A percentile compares a stretch with the other conserved stretches of the same genome.
Evolutionary conservation across 2,113 vertebrate genomes (phyloP).

Genomic region (Pangasianodon hypophthalmus): DNA sequence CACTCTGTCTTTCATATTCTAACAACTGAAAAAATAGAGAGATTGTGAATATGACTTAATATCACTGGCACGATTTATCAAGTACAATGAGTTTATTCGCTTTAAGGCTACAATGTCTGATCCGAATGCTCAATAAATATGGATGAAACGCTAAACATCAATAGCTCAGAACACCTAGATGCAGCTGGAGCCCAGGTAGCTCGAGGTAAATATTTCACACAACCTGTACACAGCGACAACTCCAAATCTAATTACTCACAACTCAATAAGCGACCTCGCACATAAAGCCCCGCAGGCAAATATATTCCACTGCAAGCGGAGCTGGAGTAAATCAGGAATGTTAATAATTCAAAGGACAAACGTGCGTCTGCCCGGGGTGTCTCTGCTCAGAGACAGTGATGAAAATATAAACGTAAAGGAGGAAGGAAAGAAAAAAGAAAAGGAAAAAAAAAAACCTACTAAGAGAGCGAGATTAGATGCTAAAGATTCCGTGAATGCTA

Average conservation of each 20-base stretch:
- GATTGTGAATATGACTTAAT: background rate
- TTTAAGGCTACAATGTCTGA: background rate
- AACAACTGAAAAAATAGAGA: background rate
- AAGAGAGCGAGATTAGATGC: constrained; percentile 17
- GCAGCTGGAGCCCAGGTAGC: background rate
- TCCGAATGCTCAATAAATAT: background rate
- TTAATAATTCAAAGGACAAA: constrained; percentile 45
- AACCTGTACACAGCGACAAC: constrained; percentile 29
- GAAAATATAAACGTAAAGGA: constrained; percentile 12
- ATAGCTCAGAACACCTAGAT: background rate
- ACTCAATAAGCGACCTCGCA: constrained; percentile 31
- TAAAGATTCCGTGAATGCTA: constrained; percentile 16
- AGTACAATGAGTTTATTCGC: background rate
- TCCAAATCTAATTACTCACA: constrained; percentile 45
- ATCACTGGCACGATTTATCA: background rate
- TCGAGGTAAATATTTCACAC: constrained; percentile 19
- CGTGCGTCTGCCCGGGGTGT: constrained; percentile 9
- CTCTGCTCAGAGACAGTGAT: background rate
- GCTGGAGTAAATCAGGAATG: constrained; percentile 36
- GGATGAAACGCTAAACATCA: constrained; percentile 12
- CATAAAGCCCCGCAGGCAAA: constrained; percentile 28
- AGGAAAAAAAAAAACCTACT: background rate
- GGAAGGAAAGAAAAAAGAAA: background rate
- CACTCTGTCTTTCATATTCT: background rate
- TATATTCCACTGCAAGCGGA: constrained; percentile 21